Conservation (phyloP, 2,113 vertebrate species). For the Sebastes fasciatus region DNA sequence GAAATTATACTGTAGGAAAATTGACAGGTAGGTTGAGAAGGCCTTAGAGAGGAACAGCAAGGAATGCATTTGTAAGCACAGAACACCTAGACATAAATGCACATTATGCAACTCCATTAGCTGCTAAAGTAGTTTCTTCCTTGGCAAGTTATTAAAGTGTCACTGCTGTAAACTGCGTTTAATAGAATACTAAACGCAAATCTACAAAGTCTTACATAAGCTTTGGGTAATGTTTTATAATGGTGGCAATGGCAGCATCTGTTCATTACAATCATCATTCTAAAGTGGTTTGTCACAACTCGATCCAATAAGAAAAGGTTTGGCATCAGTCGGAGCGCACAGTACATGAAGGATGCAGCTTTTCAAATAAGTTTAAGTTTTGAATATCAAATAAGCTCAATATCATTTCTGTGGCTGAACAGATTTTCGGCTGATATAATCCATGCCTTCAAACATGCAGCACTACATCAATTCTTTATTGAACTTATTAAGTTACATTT, state of each 20-base stretch:
- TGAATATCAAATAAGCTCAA: neutral
- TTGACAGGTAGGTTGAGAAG: neutral
- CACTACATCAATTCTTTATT: neutral
- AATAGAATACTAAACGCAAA: neutral
- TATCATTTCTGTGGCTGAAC: neutral
- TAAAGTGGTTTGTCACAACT: neutral
- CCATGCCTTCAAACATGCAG: neutral
- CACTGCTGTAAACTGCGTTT: neutral
- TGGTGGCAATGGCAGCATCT: neutral
- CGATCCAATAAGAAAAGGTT: neutral
- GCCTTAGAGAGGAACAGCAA: neutral
- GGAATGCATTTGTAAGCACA: neutral
- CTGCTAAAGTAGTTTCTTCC: neutral
- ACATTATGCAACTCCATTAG: slow-evolving; percentile 2
- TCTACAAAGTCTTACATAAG: neutral
- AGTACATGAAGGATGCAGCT: neutral
- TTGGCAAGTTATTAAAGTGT: neutral
- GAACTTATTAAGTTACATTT: slow-evolving; percentile 14
- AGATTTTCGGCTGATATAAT: neutral
- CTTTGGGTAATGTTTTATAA: slow-evolving; percentile 2
- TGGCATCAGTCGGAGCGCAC: neutral
- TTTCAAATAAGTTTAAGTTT: neutral
- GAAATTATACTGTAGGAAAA: neutral
- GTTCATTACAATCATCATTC: neutral
- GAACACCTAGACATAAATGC: slow-evolving; percentile 3